Percentiles rank a stretch among this genome's conserved stretches.
Conservation (phyloP, 2,888 invertebrate genomes). For the Eumerus sabulonum region DNA sequence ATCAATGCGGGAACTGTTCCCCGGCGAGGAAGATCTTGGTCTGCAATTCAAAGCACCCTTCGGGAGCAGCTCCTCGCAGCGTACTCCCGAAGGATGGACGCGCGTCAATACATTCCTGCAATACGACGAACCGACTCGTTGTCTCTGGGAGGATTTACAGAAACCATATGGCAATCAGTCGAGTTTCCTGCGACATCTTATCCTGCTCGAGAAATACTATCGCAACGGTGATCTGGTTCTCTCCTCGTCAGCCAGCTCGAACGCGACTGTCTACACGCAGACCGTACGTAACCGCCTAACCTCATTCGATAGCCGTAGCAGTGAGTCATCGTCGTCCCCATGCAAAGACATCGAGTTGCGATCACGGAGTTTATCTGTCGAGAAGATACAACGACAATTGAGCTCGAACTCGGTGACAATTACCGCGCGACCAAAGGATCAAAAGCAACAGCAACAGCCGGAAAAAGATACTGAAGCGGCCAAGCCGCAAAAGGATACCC, state of each 20-base stretch:
- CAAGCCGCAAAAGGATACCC: slow-evolving; percentile 48
- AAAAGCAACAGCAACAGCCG: slow-evolving; percentile 15
- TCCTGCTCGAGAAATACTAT: slow-evolving; percentile 90
- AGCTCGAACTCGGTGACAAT: slow-evolving; percentile 78
- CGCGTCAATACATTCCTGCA: slow-evolving; percentile 88
- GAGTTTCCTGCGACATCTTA: slow-evolving; percentile 89
- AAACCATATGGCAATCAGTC: slow-evolving; percentile 93
- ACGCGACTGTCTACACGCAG: slow-evolving; percentile 88
- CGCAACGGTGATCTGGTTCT: slow-evolving; percentile 88
- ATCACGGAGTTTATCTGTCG: slow-evolving; percentile 74
- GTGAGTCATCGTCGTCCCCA: slow-evolving; percentile 51
- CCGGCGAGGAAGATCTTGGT: slow-evolving; percentile 90
- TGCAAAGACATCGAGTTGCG: slow-evolving; percentile 53
- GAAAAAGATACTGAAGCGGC: slow-evolving; percentile 28
- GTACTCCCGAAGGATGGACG: slow-evolving; percentile 92
- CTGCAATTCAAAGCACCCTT: slow-evolving; percentile 87
- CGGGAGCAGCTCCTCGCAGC: slow-evolving; percentile 79
- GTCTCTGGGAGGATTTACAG: slow-evolving; percentile 89
- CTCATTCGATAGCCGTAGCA: slow-evolving; percentile 84
- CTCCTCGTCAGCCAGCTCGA: slow-evolving; percentile 86
- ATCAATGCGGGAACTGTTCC: slow-evolving; percentile 89
- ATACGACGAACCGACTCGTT: slow-evolving; percentile 89
- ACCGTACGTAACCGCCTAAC: slow-evolving; percentile 88
- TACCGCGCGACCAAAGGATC: slow-evolving; percentile 75
- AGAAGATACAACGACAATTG: slow-evolving; percentile 76